Evolutionary conservation across 2,888 invertebrate species (phyloP).

Genomic region (Chloromyia formosa): DNA sequence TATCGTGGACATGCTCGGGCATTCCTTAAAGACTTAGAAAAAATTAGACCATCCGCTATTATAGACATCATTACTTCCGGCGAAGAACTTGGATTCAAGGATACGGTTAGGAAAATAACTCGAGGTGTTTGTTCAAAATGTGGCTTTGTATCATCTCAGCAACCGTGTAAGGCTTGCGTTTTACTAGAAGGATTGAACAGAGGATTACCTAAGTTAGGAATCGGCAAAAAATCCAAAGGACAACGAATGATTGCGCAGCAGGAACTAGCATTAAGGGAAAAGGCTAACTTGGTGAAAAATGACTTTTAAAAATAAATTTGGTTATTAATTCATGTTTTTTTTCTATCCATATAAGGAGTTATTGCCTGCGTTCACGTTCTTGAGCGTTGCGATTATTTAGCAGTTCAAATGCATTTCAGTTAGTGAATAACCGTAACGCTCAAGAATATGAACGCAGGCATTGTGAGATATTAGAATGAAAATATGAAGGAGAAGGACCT

Average conservation of each 20-base stretch:
- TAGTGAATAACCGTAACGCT: too few species aligned
- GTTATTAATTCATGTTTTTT: not conserved
- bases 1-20: constrained; percentile 92
- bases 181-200: constrained; percentile 94
- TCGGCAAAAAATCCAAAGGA: constrained; percentile 86
- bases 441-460: too few species aligned
- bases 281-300: constrained; percentile 63
- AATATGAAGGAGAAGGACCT: too few species aligned
- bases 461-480: too few species aligned
- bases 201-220: constrained; percentile 89
- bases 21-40: constrained; percentile 93
- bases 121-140: constrained; percentile 85
- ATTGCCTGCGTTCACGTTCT: too few species aligned
- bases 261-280: constrained; percentile 59
- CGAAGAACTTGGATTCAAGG: constrained; percentile 84
- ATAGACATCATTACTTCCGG: constrained; percentile 94
- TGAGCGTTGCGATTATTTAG: too few species aligned
- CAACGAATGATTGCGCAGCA: constrained; percentile 73
- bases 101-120: constrained; percentile 81
- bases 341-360: not conserved
- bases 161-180: constrained; percentile 95
- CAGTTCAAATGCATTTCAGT: too few species aligned
- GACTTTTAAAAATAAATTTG: constrained; percentile 57
- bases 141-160: constrained; percentile 91
- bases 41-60: constrained; percentile 88